Percentiles rank a stretch among this genome's conserved stretches.
phyloP scores from a whole-genome alignment of 2,888 invertebrate species.

The Dichetophora obliterata region DNA sequence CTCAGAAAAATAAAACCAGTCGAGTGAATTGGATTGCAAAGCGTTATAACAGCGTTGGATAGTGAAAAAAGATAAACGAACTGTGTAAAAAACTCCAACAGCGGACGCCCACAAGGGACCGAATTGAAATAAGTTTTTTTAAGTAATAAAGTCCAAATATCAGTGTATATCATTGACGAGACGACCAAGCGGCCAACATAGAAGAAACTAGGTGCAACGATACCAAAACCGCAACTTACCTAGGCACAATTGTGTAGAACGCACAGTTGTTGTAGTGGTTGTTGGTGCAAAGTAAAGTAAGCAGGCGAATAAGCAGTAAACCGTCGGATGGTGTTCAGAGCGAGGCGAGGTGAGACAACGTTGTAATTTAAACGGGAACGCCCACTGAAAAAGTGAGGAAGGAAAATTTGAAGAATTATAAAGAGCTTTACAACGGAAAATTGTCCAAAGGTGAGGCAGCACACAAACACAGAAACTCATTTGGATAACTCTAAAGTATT shows the following conservation, averaged over 20 bases:
- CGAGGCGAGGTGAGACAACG: constrained; percentile 17
- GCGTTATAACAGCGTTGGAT: not conserved
- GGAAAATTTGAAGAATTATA: constrained; percentile 16
- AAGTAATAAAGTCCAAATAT: not conserved
- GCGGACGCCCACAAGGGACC: constrained; percentile 28
- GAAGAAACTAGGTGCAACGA: not conserved
- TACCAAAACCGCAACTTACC: not conserved
- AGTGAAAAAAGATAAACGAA: not conserved
- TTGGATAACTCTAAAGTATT: not conserved
- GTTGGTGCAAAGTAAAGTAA: constrained; percentile 13
- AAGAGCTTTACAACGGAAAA: not conserved
- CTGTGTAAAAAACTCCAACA: not conserved
- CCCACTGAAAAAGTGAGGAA: constrained; percentile 47
- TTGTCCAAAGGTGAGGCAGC: not conserved
- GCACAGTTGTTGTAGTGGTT: constrained; percentile 4
- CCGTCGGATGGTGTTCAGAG: not conserved
- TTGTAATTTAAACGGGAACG: constrained; percentile 42
- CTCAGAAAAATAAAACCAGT: constrained; percentile 42
- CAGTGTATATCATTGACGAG: not conserved
- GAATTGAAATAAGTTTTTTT: not conserved
- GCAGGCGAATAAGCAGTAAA: not conserved
- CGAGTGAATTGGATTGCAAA: constrained; percentile 25
- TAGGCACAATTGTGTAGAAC: not conserved
- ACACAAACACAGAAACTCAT: not conserved
- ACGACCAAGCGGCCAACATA: not conserved